A percentile compares a stretch with the other conserved stretches of the same genome.
Conservation (phyloP, 2,888 invertebrate species). For the Glaucopsyche alexis region DNA sequence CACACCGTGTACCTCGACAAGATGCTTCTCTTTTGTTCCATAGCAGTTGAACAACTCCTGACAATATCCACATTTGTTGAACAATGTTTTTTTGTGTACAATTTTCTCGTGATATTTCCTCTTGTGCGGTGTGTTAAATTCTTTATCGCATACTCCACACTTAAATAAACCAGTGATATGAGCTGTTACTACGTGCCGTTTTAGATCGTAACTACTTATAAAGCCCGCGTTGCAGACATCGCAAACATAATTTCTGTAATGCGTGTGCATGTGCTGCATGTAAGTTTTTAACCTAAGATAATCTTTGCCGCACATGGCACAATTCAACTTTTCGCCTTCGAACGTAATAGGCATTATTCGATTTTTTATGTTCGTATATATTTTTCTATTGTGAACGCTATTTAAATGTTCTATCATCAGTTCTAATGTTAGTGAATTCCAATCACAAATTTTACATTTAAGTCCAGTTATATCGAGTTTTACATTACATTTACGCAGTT, state of each 20-base stretch:
- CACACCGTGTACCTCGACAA: conserved; percentile 41
- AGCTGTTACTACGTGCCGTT: neutral
- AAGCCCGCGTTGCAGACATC: conserved; percentile 68
- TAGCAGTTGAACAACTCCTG: conserved; percentile 54
- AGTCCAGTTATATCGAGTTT: conserved; percentile 54
- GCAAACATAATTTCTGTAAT: conserved; percentile 68
- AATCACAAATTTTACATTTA: conserved; percentile 49
- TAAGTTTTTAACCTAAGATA: conserved; percentile 66
- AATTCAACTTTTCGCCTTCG: conserved; percentile 50
- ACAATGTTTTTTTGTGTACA: conserved; percentile 38
- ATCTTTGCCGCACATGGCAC: conserved; percentile 60
- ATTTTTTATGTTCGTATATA: conserved; percentile 50
- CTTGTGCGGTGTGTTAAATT: conserved; percentile 43
- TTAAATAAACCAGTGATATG: conserved; percentile 31
- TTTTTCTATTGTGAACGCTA: conserved; percentile 42
- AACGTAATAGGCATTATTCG: conserved; percentile 60
- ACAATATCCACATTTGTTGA: conserved; percentile 53
- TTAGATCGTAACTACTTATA: conserved; percentile 41
- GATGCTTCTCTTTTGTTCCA: conserved; percentile 42
- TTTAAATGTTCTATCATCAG: conserved; percentile 47
- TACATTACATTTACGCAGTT: conserved; percentile 42
- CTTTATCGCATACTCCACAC: conserved; percentile 51
- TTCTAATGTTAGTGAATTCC: conserved; percentile 43
- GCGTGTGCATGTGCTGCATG: conserved; percentile 69
- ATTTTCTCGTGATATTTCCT: conserved; percentile 40